These are phyloP conservation scores for Heliconius eleuchia DNA, from an alignment of 1,140 invertebrate genomes.

Conservation along the genomic window DNA sequence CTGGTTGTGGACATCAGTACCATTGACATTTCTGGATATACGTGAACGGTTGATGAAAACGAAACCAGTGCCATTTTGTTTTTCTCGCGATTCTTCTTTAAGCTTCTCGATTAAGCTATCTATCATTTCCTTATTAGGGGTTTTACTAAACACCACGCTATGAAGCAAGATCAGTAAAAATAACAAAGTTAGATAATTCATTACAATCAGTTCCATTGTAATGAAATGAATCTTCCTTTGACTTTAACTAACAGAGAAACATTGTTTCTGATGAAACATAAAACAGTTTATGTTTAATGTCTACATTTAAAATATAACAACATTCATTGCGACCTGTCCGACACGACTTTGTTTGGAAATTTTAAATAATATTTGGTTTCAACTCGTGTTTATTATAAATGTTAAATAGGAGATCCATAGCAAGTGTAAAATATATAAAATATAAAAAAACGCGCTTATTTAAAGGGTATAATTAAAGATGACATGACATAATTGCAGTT, in stretches of 20 bases:
- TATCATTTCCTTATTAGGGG: background rate
- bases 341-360: slow-evolving; percentile 25
- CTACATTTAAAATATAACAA: slow-evolving; percentile 50
- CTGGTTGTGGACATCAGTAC: background rate
- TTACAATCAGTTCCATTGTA: slow-evolving; percentile 49
- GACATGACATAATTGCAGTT: no score
- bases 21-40: slow-evolving; percentile 8
- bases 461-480: no score
- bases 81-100: background rate
- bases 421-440: background rate
- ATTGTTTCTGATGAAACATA: slow-evolving; percentile 56
- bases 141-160: background rate
- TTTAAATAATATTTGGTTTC: slow-evolving; percentile 5
- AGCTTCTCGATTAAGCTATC: background rate
- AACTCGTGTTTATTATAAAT: slow-evolving; percentile 18
- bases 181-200: slow-evolving; percentile 28
- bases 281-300: slow-evolving; percentile 60
- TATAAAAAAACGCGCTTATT: no score
- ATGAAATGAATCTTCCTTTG: slow-evolving; percentile 31
- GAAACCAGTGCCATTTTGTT: background rate
- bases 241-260: slow-evolving; percentile 38
- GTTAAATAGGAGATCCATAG: background rate
- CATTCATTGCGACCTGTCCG: slow-evolving; percentile 17
- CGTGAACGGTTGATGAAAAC: slow-evolving; percentile 4
- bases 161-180: background rate